Base-by-base conservation (phyloP, 2,797 vertebrate genomes). In the Peromyscus melanophrys region DNA sequence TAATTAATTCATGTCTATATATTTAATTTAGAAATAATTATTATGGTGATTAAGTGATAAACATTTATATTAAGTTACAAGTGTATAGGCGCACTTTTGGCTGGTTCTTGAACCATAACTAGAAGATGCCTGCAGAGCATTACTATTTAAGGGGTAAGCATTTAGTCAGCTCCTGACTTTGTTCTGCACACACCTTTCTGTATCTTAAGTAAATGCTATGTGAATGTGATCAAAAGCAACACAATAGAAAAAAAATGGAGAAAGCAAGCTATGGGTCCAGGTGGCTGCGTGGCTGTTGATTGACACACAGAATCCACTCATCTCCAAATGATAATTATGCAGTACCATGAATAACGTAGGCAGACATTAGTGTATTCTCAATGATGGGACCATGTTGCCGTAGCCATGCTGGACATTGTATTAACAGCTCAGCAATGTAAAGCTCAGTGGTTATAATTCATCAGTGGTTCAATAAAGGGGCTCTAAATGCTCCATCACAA, bases 381-480 rank as follows among this genome's bases (percentile, higher is more conserved):
- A 10, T 65, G 37, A 67, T 61, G 40, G 83, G 27, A 17, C 81
- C n/a, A 29, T 0, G 27, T 61, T 94, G 49, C 92, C 73, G 31
- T 40, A 95, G 67, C 31, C 61, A 78, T 29, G 55, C 46, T 92
- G 80, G 67, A 96, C 82, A 83, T 46, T 57, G 63, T 83, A 59
- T 80, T 83, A 94, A 92, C 73, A 82, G 55, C 61, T 94, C 63
- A 89, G 55, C 78, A 95, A 91, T 96, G 96, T 93, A 78, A 93
- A 84, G 57, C 80, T 87, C 80, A 76, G 49, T 91, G 78, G 69
- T 67, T 89, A 73, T 31, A 91, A 78, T 83, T 95, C 87, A 92
- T 34, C 23, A 37, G 31, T 90, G 69, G 82, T 89, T 96, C 85
- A 84, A 52, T 83, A 76, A 94, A 78, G n/a, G 88, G 77, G 46